Conservation (phyloP, 2,888 invertebrate genomes). For the Baronia brevicornis region DNA sequence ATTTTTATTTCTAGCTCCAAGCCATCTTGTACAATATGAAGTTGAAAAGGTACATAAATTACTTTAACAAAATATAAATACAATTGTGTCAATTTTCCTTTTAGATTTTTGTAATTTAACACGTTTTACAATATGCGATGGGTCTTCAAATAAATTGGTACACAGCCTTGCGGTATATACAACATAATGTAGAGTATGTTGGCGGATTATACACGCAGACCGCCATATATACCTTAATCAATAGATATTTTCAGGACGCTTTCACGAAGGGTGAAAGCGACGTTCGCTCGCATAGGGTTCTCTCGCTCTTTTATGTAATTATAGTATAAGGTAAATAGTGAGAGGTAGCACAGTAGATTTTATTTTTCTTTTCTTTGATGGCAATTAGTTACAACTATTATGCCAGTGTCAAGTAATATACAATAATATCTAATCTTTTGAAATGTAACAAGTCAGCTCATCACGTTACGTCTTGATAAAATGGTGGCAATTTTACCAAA, state of each 20-base stretch:
- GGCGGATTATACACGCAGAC: slow-evolving; percentile 54
- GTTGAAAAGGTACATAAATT: too few species aligned
- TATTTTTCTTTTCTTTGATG: slow-evolving; percentile 31
- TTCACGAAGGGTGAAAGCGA: slow-evolving; percentile 59
- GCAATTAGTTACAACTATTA: too few species aligned
- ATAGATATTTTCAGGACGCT: slow-evolving; percentile 76
- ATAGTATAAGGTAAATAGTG: slow-evolving; percentile 38
- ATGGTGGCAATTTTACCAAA: too few species aligned
- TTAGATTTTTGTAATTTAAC: slow-evolving; percentile 16
- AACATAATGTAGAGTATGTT: slow-evolving; percentile 62
- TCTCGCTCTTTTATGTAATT: slow-evolving; percentile 59
- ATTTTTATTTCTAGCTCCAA: too few species aligned
- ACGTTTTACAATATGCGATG: slow-evolving; percentile 27
- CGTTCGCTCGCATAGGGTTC: slow-evolving; percentile 35
- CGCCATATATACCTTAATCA: slow-evolving; percentile 69
- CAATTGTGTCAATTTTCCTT: too few species aligned
- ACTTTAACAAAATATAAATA: too few species aligned
- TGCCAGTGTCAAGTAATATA: too few species aligned
- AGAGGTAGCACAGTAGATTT: slow-evolving; percentile 29
- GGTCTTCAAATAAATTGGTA: slow-evolving; percentile 72
- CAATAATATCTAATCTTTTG: too few species aligned
- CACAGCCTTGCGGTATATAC: slow-evolving; percentile 43
- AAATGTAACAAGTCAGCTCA: too few species aligned
- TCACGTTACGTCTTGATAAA: too few species aligned
- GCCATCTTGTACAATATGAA: too few species aligned